Evolutionary conservation across 2,797 vertebrate species (phyloP), one percentile per base, ranked within the genome.

Genomic region (Heteromormyrus szaboi): DNA sequence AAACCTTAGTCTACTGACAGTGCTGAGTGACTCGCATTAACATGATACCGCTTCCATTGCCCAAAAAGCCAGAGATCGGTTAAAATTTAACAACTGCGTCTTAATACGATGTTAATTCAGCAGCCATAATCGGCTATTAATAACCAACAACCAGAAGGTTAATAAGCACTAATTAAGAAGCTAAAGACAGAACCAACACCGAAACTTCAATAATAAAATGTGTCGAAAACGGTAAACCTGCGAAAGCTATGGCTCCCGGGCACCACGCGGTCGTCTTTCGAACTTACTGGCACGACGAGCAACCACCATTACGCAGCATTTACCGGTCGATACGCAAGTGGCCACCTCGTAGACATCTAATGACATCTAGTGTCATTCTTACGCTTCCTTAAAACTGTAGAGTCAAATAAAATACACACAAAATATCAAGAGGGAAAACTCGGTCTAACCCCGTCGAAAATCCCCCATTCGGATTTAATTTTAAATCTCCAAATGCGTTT

Each of bases 291-390:
- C 76, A 81, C 76, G 7, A 81, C 76, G 76, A 46, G 76, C 41
- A 41, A 44, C 76, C 76, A 81, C 76, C 76, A 81, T 81, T 81
- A 81, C 76, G 41, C 76, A 81, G 76, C 76, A 81, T 81, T 81
- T 81, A 81, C 41, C 41, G 76, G 76, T 19, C 41, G 41, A 46
- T 81, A 81, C 76, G 76, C 37, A 19, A 79, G 33, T n/a, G 72
- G 72, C 76, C 7, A 46, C 19, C 37, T 9, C 76, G 76, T n/a
- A 81, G 17, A 46, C 76, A 46, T 46, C 37, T 44, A 79, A 41
- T 44, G 72, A 79, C 72, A 41, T 44, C 41, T 81, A 22, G 41
- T 46, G 37, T 81, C 76, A 81, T 37, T 37, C 12, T 17, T 76
- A 41, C 68, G 12, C 68, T 76, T 76, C 68, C 68, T 76, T 37